Evolutionary conservation across 2,888 invertebrate genomes (phyloP), one percentile per base, ranked within the genome.

Genomic region (Lobophora halterata): DNA sequence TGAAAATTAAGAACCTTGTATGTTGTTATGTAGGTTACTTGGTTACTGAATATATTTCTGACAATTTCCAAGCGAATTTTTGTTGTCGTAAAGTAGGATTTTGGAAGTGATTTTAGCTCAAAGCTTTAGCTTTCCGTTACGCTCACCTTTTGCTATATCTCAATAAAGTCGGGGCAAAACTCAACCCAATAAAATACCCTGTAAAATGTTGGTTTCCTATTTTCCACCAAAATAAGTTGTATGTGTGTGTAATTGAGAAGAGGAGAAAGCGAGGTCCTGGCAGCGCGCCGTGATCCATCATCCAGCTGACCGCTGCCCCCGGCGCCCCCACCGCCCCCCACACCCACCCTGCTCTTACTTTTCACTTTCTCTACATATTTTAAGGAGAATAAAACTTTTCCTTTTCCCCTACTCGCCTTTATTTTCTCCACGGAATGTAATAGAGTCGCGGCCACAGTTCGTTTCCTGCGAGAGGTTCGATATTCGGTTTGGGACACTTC

Each of bases 281-380:
- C 74, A 58, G 65, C 61, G 65, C 68, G 72, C 69, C 79, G 87
- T 81, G 82, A 88, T 88, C 88, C 88, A 88, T 88, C 88, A 88
- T 88, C 79, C 86, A 72, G 69, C 79, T 85, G 83, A 82, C 80
- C 83, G 79, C 76, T 72, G 69, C 72, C 72, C 66, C 74, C 73
- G 60, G 61, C 45, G 60, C 61, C n/a, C n/a, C n/a, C n/a, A n/a
- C n/a, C n/a, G n/a, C n/a, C n/a, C n/a, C n/a, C n/a, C n/a, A n/a
- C n/a, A n/a, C n/a, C n/a, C 65, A 61, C 71, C 70, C 70, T 73
- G 70, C 76, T 75, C 79, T 80, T 82, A 83, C 82, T 88, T 83
- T 87, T 82, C 88, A 83, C 87, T 86, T 83, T 80, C 87, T 85
- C 87, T 87, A 87, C 88, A 88, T 88, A 88, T 87, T 88, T 88